These are phyloP conservation scores for Aphis craccivora DNA, from an alignment of 1,140 invertebrate species.

Conservation along the genomic window DNA sequence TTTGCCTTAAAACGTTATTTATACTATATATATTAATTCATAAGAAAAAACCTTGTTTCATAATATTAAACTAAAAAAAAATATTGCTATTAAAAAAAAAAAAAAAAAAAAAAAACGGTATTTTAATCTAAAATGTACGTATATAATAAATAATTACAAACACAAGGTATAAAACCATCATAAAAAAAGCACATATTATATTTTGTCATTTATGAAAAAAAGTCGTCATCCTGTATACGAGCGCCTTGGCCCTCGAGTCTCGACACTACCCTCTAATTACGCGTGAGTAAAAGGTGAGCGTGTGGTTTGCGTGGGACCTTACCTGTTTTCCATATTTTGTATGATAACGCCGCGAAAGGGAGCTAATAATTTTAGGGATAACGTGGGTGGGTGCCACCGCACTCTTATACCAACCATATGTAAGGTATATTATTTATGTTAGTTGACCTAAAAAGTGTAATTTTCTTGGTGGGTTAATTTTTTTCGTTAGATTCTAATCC, in stretches of 20 bases:
- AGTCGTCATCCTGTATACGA: not conserved
- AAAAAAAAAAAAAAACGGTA: not conserved
- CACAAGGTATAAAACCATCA: not conserved
- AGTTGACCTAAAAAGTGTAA: conserved; percentile 14
- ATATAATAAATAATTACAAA: not conserved
- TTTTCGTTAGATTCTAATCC: conserved; percentile 19
- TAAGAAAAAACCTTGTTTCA: not conserved
- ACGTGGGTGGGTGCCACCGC: not conserved
- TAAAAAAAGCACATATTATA: not conserved
- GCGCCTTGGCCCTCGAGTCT: not conserved
- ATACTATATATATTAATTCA: not conserved
- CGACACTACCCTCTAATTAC: conserved; percentile 44
- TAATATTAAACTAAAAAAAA: not conserved
- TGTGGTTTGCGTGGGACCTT: conserved; percentile 24
- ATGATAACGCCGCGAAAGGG: conserved; percentile 14
- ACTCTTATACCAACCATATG: not conserved
- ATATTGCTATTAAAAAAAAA: not conserved
- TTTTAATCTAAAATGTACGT: not conserved
- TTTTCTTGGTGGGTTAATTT: not conserved
- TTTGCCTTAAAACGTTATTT: not conserved
- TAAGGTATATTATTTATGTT: not conserved
- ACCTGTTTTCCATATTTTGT: conserved; percentile 41
- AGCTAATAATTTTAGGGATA: not conserved
- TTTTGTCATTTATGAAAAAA: not conserved
- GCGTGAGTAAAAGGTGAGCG: not conserved